Percentiles rank a stretch among this genome's conserved stretches.
Conservation (phyloP, 1,140 invertebrate species). For the Ceratosolen solmsi region DNA sequence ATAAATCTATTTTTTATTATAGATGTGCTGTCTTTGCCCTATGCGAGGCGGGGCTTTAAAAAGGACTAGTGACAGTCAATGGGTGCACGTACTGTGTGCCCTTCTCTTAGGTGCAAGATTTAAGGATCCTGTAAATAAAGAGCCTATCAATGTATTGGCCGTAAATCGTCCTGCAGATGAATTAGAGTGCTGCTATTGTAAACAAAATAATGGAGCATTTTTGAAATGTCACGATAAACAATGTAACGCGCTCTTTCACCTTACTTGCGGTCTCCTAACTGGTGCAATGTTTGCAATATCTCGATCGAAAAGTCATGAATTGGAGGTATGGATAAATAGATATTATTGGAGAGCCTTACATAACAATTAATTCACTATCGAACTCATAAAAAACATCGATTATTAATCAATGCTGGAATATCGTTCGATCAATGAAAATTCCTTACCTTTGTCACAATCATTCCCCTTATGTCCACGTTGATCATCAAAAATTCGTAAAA, state of each 20-base stretch:
- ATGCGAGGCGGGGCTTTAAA: constrained; percentile 79
- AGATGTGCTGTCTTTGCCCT: constrained; percentile 75
- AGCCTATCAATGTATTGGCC: constrained; percentile 68
- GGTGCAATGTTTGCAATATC: constrained; percentile 64
- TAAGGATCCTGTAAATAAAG: constrained; percentile 72
- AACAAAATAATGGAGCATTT: constrained; percentile 62
- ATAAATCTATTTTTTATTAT: constrained; percentile 50
- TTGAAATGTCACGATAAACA: constrained; percentile 61
- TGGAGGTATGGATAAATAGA: constrained; percentile 60
- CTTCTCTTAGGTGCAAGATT: constrained; percentile 72
- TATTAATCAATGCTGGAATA: too few species aligned
- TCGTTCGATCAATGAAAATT: too few species aligned
- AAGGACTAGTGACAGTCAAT: constrained; percentile 75
- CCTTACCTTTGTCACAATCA: too few species aligned
- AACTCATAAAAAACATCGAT: too few species aligned
- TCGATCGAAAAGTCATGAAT: constrained; percentile 49
- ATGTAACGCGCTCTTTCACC: constrained; percentile 65
- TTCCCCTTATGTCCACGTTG: too few species aligned
- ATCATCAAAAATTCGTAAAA: too few species aligned
- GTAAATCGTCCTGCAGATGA: constrained; percentile 58
- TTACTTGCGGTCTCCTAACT: constrained; percentile 65
- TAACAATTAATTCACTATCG: too few species aligned
- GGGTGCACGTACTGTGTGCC: constrained; percentile 76
- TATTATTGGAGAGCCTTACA: too few species aligned
- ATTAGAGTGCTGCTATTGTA: constrained; percentile 64